Base-by-base conservation (phyloP, 2,113 vertebrate species). In the Pogonocichla stellata region DNA sequence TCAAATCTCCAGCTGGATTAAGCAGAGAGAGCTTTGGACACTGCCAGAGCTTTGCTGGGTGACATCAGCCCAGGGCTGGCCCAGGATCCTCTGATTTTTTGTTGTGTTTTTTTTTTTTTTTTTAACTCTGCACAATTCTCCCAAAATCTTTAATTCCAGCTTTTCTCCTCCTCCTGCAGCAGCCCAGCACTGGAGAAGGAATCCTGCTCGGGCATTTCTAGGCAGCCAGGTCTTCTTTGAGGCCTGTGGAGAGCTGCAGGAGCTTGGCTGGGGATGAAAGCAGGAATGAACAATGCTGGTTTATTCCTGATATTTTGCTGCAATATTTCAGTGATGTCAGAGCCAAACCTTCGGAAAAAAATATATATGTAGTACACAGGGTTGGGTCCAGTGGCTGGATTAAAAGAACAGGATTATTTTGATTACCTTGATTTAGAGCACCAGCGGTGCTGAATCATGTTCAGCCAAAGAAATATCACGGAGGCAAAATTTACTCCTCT, bases 361-460 rank as follows among this genome's bases (percentile, higher is more conserved):
- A 78, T 15, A 77, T 28, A 85, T 90, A 36, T 83, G 64, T 38
- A 86, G 60, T 64, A 88, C 84, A 86, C 47, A 71, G 43, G 8
- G 48, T 18, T 93, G 82, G 58, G 88, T 51, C 51, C 23, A 31
- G 82, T 56, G 47, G 56, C 67, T 53, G 82, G 51, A 91, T 96
- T 90, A 95, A 94, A 96, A 92, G 88, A 91, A 90, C 87, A 71
- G 13, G 92, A 80, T 96, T 96, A 66, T 95, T 97, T 95, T 95
- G 89, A 85, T 92, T 97, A 60, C 38, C 67, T 83, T 95, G 87
- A 96, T 90, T 97, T 94, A 94, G 54, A 86, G 81, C 24, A 7
- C 81, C 81, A 88, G 90, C 1, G 0, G 81, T 74, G 82, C 64
- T 43, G 93, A 95, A 91, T 96, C 88, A 80, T 93, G 79, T 96